Evolutionary conservation across 2,888 invertebrate species (phyloP).

Genomic region (Paralinhomoeus sp.): DNA sequence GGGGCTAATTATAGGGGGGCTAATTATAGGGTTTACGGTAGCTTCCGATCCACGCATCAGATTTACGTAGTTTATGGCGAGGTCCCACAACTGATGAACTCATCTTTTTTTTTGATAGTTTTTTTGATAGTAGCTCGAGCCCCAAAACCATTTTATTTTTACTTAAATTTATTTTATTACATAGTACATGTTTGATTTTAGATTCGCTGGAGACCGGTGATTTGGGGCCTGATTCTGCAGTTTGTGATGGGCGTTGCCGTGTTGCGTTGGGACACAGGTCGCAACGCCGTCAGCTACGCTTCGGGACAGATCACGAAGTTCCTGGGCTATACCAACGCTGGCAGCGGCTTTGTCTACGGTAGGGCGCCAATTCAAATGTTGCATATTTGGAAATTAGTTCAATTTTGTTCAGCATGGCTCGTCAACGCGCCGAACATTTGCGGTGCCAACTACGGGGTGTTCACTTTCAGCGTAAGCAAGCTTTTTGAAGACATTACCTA

Average conservation of each 20-base stretch:
- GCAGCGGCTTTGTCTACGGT: constrained; percentile 64
- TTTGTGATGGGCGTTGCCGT: constrained; percentile 59
- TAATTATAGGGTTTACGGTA: no score
- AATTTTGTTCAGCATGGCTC: background rate
- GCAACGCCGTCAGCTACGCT: constrained; percentile 36
- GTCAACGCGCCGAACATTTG: constrained; percentile 1
- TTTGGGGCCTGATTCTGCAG: constrained; percentile 56
- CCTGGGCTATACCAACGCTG: constrained; percentile 48
- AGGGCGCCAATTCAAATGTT: no score
- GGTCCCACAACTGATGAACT: no score
- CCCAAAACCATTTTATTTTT: no score
- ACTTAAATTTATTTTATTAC: no score
- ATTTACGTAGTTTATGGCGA: no score
- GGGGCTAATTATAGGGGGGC: no score
- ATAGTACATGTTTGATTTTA: constrained; percentile 12
- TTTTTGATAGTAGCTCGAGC: no score
- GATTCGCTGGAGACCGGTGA: constrained; percentile 46
- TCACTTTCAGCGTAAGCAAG: constrained; percentile 58
- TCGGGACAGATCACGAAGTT: constrained; percentile 48
- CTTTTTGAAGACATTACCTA: no score
- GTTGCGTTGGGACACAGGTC: constrained; percentile 45
- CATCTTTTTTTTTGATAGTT: no score
- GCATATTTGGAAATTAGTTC: background rate
- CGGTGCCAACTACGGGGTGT: constrained; percentile 34
- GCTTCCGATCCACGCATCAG: no score